Conservation (phyloP, 2,888 invertebrate genomes). For the Hypolimnas misippus region DNA sequence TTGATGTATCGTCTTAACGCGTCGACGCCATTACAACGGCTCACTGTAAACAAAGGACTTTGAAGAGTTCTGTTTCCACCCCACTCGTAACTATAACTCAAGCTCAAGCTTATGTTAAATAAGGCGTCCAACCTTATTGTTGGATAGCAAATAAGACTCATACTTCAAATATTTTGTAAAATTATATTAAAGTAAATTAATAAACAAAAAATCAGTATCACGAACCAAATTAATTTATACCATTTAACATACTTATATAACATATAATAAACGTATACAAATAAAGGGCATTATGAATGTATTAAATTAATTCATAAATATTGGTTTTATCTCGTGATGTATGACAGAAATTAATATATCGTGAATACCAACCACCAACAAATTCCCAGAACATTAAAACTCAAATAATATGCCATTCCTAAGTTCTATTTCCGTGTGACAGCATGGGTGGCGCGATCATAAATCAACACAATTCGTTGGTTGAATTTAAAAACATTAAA, state of each 20-base stretch:
- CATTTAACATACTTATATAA: too few relatives aligned
- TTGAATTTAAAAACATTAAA: conserved; percentile 8
- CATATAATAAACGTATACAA: too few relatives aligned
- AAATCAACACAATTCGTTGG: conserved; percentile 27
- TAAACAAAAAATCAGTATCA: too few relatives aligned
- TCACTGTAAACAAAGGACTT: conserved; percentile 32
- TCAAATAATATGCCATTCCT: conserved; percentile 2
- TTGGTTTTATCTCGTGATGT: too few relatives aligned
- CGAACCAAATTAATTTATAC: too few relatives aligned
- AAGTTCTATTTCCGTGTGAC: conserved; percentile 18
- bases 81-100: conserved; percentile 13
- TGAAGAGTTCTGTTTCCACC: conserved; percentile 17
- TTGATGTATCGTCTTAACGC: conserved; percentile 70
- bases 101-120: neutral
- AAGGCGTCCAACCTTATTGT: neutral
- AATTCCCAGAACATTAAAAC: neutral
- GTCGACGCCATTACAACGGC: conserved; percentile 57
- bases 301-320: too few relatives aligned
- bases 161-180: too few relatives aligned
- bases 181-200: too few relatives aligned
- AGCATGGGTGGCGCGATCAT: conserved; percentile 22
- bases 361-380: neutral
- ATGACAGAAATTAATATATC: too few relatives aligned
- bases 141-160: too few relatives aligned
- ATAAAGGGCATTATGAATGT: too few relatives aligned